Conservation (phyloP, 2,797 vertebrate genomes). For the Glossophaga mutica region DNA sequence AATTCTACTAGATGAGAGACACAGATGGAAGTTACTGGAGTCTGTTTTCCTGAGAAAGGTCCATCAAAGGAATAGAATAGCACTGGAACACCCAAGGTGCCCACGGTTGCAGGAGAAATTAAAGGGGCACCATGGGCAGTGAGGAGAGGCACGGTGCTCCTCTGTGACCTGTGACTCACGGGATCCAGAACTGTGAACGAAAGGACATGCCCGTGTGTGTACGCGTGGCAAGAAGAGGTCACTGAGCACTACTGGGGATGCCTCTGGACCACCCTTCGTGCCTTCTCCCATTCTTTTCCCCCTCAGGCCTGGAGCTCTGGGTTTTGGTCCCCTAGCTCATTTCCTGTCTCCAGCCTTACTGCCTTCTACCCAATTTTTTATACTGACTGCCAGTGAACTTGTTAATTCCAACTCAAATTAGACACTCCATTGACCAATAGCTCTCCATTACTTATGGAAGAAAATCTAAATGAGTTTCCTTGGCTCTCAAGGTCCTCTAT, state of each 20-base stretch:
- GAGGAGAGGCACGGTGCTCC: not conserved
- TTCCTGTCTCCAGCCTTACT: not conserved
- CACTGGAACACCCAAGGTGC: not conserved
- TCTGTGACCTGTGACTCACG: not conserved
- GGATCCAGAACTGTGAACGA: not conserved
- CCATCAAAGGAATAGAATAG: not conserved
- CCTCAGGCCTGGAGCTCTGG: not conserved
- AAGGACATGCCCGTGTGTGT: accelerated
- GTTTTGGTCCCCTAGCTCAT: not conserved
- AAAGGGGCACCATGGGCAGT: not conserved
- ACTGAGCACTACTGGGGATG: too few relatives aligned
- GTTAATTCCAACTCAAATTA: not conserved
- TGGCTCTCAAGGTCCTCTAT: not conserved
- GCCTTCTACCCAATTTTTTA: not conserved
- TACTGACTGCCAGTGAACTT: not conserved
- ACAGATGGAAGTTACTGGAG: not conserved
- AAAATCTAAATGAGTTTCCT: not conserved
- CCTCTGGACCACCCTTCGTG: not conserved
- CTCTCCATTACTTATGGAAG: not conserved
- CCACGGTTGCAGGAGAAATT: not conserved
- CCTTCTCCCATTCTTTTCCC: not conserved
- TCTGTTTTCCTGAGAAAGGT: not conserved
- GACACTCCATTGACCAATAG: not conserved
- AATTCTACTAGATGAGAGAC: not conserved
- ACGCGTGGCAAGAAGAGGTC: not conserved